These are phyloP conservation scores for Brenthis ino DNA, from an alignment of 2,888 invertebrate genomes.

Conservation along the genomic window DNA sequence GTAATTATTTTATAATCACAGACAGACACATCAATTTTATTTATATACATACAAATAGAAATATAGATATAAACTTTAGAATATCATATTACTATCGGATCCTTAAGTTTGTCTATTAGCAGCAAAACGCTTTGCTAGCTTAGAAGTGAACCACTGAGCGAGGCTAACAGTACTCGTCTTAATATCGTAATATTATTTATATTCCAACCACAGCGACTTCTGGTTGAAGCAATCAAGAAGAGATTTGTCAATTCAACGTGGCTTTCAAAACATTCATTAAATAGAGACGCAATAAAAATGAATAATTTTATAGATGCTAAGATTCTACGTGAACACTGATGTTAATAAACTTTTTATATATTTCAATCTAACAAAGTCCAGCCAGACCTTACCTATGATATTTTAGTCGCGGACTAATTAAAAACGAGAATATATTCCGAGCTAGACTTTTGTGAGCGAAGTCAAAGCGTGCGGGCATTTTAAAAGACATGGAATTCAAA, in stretches of 20 bases:
- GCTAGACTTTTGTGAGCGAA: slow-evolving; percentile 22
- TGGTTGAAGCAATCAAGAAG: slow-evolving; percentile 12
- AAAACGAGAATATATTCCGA: slow-evolving; percentile 30
- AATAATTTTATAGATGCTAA: background rate
- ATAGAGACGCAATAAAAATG: slow-evolving; percentile 12
- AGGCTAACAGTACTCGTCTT: slow-evolving; percentile 35
- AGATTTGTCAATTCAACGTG: slow-evolving; percentile 9
- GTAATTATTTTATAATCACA: too few species aligned
- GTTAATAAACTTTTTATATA: slow-evolving; percentile 5
- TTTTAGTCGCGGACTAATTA: slow-evolving; percentile 19
- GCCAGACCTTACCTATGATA: slow-evolving; percentile 4
- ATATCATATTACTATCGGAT: background rate
- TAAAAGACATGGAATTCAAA: slow-evolving; percentile 25
- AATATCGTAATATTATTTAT: slow-evolving; percentile 27
- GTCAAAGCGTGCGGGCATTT: slow-evolving; percentile 26
- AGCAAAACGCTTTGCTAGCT: slow-evolving; percentile 13
- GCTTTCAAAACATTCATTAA: slow-evolving; percentile 13
- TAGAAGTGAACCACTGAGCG: slow-evolving; percentile 28
- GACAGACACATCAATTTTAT: too few species aligned
- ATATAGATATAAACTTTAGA: too few species aligned
- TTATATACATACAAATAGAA: too few species aligned
- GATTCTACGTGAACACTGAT: background rate
- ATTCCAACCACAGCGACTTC: slow-evolving; percentile 9
- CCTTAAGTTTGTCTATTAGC: slow-evolving; percentile 15
- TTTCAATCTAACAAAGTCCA: background rate